phyloP scores from a whole-genome alignment of 2,888 invertebrate genomes.

The Arge pagana region DNA sequence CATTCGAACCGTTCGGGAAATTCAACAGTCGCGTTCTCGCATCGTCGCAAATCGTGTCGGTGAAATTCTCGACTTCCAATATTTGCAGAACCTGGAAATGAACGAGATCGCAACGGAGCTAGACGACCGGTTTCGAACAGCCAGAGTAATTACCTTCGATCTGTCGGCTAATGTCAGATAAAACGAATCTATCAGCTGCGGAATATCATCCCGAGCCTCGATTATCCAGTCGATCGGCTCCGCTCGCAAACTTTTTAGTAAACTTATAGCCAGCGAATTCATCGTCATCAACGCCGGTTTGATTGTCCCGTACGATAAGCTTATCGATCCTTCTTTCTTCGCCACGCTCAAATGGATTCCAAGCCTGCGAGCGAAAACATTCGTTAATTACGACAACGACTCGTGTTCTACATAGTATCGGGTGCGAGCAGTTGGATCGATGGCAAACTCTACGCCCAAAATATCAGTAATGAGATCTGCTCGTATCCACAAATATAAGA shows the following conservation, averaged over 20 bases:
- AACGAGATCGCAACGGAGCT: too few species aligned
- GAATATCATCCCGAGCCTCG: slow-evolving; percentile 38
- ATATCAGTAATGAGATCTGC: too few species aligned
- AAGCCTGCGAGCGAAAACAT: slow-evolving; percentile 39
- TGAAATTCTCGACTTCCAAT: slow-evolving; percentile 47
- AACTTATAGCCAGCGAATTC: slow-evolving; percentile 40
- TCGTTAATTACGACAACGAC: too few species aligned
- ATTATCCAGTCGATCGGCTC: slow-evolving; percentile 43
- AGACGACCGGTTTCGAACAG: too few species aligned
- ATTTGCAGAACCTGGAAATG: slow-evolving; percentile 45
- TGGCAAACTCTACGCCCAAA: too few species aligned
- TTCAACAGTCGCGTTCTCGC: slow-evolving; percentile 37
- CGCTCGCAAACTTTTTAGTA: slow-evolving; percentile 37
- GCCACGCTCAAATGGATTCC: slow-evolving; percentile 46
- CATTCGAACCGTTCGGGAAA: slow-evolving; percentile 45
- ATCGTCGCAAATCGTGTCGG: slow-evolving; percentile 39
- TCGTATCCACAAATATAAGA: too few species aligned
- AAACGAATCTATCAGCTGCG: slow-evolving; percentile 46
- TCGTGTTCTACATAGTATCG: too few species aligned
- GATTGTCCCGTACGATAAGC: slow-evolving; percentile 41
- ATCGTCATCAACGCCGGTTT: slow-evolving; percentile 43
- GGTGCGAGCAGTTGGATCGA: too few species aligned
- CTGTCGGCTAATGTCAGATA: slow-evolving; percentile 45
- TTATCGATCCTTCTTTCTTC: slow-evolving; percentile 38
- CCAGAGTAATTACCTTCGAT: slow-evolving; percentile 48